Evolutionary conservation across 2,113 vertebrate species (phyloP).

Genomic region (Oceanites oceanicus): DNA sequence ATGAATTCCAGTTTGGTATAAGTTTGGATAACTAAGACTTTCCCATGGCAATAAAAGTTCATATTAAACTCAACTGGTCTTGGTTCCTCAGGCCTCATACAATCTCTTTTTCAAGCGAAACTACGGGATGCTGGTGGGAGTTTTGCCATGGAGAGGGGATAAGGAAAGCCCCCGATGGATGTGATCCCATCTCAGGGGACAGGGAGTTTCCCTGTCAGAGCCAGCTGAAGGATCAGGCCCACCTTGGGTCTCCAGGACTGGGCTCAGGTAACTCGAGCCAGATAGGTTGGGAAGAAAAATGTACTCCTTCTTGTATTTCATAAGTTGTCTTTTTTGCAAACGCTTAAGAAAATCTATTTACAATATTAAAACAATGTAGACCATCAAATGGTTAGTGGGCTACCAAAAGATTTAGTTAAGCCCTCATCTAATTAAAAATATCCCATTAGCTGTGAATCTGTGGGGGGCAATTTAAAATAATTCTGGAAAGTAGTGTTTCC

Average conservation of each 20-base stretch:
- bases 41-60: slow-evolving; percentile 24
- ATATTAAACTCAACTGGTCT: neutral
- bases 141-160: neutral
- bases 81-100: neutral
- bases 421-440: slow-evolving; percentile 22
- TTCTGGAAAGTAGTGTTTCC: neutral
- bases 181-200: neutral
- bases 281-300: neutral
- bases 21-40: neutral
- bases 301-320: neutral
- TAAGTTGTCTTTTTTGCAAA: neutral
- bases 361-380: neutral
- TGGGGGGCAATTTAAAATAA: neutral
- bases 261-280: neutral
- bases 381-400: slow-evolving; percentile 20
- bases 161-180: neutral
- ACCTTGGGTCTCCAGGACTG: neutral
- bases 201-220: neutral
- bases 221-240: neutral
- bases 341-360: neutral
- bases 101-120: neutral
- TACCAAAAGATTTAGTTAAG: slow-evolving; percentile 44
- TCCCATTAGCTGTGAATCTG: neutral
- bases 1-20: neutral
- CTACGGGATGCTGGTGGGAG: neutral